These are phyloP conservation scores for Portevinia maculata DNA, from an alignment of 2,888 invertebrate genomes.

Conservation along the genomic window DNA sequence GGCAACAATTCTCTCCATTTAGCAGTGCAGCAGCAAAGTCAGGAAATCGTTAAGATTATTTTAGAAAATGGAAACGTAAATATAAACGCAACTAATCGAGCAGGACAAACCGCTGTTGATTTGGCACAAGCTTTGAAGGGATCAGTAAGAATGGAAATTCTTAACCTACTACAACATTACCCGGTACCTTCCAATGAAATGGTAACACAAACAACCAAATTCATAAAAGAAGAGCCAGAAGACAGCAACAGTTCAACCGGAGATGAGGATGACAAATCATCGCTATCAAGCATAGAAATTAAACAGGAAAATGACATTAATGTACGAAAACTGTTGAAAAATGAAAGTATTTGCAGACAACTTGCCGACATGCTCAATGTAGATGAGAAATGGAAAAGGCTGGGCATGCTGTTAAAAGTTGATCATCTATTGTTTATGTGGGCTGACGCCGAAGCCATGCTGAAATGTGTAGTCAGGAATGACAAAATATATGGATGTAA, in stretches of 20 bases:
- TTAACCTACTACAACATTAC: constrained; percentile 26
- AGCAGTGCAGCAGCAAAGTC: constrained; percentile 79
- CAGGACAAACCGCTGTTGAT: constrained; percentile 81
- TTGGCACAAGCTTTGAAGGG: constrained; percentile 79
- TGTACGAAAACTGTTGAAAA: constrained; percentile 77
- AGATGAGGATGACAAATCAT: constrained; percentile 54
- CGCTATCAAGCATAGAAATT: constrained; percentile 2
- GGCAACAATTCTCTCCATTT: constrained; percentile 82
- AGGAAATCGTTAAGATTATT: constrained; percentile 75
- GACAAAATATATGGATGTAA: constrained; percentile 13
- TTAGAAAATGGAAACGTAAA: constrained; percentile 78
- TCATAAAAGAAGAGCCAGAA: constrained; percentile 77
- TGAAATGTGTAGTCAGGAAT: constrained; percentile 83
- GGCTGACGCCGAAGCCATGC: constrained; percentile 85
- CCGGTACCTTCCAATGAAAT: constrained; percentile 36
- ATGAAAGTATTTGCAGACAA: constrained; percentile 81
- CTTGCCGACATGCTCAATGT: constrained; percentile 84
- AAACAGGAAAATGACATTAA: constrained; percentile 76
- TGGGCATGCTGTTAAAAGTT: constrained; percentile 84
- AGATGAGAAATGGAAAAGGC: constrained; percentile 85
- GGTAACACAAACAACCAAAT: constrained; percentile 75
- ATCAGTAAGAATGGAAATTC: constrained; percentile 57
- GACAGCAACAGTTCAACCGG: constrained; percentile 70
- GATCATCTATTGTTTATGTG: constrained; percentile 84
- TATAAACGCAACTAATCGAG: constrained; percentile 77